Evolutionary conservation across 2,888 invertebrate species (phyloP).

Genomic region (Emesis furor): DNA sequence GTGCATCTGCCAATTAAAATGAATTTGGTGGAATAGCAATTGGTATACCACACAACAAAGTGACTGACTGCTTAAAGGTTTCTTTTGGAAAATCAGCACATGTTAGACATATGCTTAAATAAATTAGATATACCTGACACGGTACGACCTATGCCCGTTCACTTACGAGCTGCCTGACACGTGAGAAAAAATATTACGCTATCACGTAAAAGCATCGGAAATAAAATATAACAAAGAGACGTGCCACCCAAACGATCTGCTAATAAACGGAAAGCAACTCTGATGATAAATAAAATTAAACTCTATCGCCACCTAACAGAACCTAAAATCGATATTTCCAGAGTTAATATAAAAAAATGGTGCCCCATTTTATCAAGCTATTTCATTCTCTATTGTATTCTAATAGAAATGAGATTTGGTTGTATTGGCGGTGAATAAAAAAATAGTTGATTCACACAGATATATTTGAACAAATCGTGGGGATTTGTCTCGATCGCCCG

Average conservation of each 20-base stretch:
- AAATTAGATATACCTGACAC: too few relatives aligned
- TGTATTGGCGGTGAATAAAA: background rate
- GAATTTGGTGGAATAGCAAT: too few relatives aligned
- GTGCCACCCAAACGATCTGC: background rate
- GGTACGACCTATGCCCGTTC: too few relatives aligned
- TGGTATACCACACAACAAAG: too few relatives aligned
- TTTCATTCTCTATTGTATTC: background rate
- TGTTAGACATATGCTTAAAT: too few relatives aligned
- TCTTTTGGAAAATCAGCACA: too few relatives aligned
- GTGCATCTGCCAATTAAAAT: too few relatives aligned
- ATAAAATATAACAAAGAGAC: background rate
- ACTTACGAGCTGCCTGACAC: background rate
- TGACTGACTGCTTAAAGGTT: too few relatives aligned
- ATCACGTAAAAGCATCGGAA: too few relatives aligned
- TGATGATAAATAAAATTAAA: background rate
- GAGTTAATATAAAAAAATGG: background rate
- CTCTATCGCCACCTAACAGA: background rate
- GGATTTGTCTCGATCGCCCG: conserved; percentile 69
- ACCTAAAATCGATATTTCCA: background rate
- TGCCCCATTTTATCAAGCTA: background rate
- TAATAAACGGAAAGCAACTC: background rate
- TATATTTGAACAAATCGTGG: conserved; percentile 62
- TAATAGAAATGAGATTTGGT: background rate
- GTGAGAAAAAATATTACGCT: background rate
- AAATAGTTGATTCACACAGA: conserved; percentile 16